A percentile compares a stretch with the other conserved stretches of the same genome.
Evolutionary conservation across 2,888 invertebrate genomes (phyloP).

Genomic region (Eubasilissa splendida): DNA sequence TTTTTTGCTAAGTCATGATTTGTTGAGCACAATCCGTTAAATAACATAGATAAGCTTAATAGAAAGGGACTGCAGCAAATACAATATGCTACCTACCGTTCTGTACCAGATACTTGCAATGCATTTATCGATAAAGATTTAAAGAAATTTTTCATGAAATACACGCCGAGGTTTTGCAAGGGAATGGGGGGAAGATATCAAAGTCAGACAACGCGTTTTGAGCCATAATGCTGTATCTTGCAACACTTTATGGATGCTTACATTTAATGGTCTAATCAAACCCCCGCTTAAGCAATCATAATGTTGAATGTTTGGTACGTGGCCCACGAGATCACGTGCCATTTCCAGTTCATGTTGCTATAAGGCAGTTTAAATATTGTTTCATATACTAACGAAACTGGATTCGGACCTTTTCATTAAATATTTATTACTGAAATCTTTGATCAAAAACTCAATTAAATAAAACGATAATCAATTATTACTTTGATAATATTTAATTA

Average conservation of each 20-base stretch:
- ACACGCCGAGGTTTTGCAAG: conserved; percentile 18
- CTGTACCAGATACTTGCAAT: not conserved
- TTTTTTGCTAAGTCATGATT: no score
- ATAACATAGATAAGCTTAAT: no score
- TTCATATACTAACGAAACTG: not conserved
- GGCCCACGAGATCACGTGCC: conserved; percentile 56
- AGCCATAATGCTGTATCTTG: conserved; percentile 47
- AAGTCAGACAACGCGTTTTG: conserved; percentile 41
- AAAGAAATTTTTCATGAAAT: conserved; percentile 2
- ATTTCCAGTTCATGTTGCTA: conserved; percentile 42
- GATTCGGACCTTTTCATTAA: not conserved
- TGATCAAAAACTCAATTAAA: no score
- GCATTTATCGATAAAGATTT: conserved; percentile 13
- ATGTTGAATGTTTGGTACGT: conserved; percentile 67
- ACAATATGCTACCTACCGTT: no score
- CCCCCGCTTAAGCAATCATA: conserved; percentile 71
- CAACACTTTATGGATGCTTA: conserved; percentile 70
- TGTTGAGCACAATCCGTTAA: no score
- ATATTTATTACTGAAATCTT: no score
- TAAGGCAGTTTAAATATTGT: conserved; percentile 14
- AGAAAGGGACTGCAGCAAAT: no score
- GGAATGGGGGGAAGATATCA: conserved; percentile 29
- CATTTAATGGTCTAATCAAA: conserved; percentile 73
- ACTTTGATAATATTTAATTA: no score
- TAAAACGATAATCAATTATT: no score